A percentile compares a stretch with the other conserved stretches of the same genome.
Conservation (phyloP, 2,797 vertebrate species). For the Rhabdophis nuchalis region DNA sequence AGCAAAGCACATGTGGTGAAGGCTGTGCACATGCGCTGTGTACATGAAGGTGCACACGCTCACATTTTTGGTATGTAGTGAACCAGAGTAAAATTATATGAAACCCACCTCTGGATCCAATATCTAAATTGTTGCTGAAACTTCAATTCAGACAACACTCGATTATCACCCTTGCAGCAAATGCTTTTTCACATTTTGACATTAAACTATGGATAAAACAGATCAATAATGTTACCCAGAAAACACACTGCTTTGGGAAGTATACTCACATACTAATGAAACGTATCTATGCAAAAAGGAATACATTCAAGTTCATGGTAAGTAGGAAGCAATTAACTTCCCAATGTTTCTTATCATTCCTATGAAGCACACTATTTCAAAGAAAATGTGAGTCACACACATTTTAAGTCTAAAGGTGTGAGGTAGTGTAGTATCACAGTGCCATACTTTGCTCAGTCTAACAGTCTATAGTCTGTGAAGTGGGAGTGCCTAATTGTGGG, state of each 20-base stretch:
- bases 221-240: background rate
- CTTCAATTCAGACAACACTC: background rate
- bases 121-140: background rate
- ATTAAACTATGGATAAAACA: background rate
- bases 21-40: too few species aligned
- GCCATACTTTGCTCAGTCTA: background rate
- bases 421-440: background rate
- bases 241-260: background rate
- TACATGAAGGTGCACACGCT: too few species aligned
- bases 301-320: background rate
- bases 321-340: background rate
- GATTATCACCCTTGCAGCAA: background rate
- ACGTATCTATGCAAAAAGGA: background rate
- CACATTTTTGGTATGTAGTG: too few species aligned
- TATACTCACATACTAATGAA: background rate
- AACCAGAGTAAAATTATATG: too few species aligned
- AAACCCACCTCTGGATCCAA: background rate
- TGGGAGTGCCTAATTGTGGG: background rate
- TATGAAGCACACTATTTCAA: conserved; percentile 12
- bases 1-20: too few species aligned
- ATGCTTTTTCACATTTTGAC: background rate
- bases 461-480: background rate
- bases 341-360: background rate
- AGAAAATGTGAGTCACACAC: background rate
- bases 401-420: background rate